These are phyloP conservation scores for Pterostichus madidus DNA, from an alignment of 2,888 invertebrate species.

Conservation along the genomic window DNA sequence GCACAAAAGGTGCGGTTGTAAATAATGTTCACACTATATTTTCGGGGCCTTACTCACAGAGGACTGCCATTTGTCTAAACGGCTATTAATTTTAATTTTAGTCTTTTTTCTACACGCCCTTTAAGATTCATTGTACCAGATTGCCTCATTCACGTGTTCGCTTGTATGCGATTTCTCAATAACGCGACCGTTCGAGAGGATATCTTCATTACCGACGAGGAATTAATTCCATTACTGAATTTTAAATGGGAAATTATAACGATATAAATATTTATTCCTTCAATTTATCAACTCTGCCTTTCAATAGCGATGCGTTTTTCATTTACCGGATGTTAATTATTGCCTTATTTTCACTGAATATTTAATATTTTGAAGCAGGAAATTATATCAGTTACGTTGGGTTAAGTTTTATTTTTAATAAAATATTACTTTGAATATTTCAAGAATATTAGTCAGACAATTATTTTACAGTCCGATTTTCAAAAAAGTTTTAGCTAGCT, in stretches of 20 bases:
- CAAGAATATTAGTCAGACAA: no score
- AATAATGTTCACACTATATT: constrained; percentile 77
- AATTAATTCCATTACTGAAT: constrained; percentile 46
- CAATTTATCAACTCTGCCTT: not conserved
- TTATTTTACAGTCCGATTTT: no score
- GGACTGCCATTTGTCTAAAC: constrained; percentile 76
- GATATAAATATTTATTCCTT: constrained; percentile 25
- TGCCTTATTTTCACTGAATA: not conserved
- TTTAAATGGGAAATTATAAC: constrained; percentile 43
- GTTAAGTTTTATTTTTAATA: no score
- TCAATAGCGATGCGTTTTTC: not conserved
- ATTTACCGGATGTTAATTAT: not conserved
- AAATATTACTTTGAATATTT: no score
- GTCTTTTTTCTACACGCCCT: constrained; percentile 72
- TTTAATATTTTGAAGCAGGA: not conserved
- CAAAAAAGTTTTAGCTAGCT: no score
- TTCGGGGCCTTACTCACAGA: constrained; percentile 73
- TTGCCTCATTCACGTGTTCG: constrained; percentile 48
- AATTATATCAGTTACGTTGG: no score
- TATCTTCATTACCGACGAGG: constrained; percentile 53
- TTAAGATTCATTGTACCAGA: constrained; percentile 62
- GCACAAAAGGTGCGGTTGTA: constrained; percentile 76
- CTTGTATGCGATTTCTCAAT: constrained; percentile 63
- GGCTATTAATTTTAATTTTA: constrained; percentile 76
- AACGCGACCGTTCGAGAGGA: constrained; percentile 29